Conservation (phyloP, 2,888 invertebrate genomes). For the Trichopria drosophilae region DNA sequence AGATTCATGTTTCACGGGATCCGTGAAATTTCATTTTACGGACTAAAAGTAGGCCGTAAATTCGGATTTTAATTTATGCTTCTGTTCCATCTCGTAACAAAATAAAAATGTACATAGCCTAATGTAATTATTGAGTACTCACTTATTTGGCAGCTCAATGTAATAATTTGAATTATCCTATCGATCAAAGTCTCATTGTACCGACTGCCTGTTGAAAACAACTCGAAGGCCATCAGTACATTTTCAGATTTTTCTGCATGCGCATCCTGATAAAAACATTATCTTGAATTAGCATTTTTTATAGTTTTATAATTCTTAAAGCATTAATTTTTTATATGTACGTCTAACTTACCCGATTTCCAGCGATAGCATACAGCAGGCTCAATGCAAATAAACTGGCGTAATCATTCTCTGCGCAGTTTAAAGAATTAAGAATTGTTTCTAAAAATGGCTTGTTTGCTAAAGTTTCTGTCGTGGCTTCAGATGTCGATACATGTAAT, state of each 20-base stretch:
- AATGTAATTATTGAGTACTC: conserved; percentile 59
- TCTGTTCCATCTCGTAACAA: no score
- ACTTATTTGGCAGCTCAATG: conserved; percentile 85
- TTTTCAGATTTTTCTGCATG: conserved; percentile 80
- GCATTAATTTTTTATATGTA: not conserved
- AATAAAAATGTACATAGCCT: no score
- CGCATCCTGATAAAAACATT: conserved; percentile 80
- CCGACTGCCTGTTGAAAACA: conserved; percentile 62
- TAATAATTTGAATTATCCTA: conserved; percentile 79
- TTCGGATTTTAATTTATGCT: no score
- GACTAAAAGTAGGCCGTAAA: no score
- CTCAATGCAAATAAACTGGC: conserved; percentile 88
- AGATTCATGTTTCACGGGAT: no score
- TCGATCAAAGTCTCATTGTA: conserved; percentile 85
- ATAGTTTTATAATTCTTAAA: conserved; percentile 1
- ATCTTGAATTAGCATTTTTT: no score
- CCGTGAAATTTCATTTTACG: no score
- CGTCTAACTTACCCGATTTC: conserved; percentile 78
- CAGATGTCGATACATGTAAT: conserved; percentile 36
- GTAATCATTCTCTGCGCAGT: conserved; percentile 93
- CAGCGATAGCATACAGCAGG: conserved; percentile 88
- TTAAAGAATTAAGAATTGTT: conserved; percentile 82
- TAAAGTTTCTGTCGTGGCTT: conserved; percentile 53
- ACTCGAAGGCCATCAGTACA: conserved; percentile 70
- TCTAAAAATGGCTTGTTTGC: conserved; percentile 81